phyloP scores from a whole-genome alignment of 1,140 invertebrate species.

The Drosophila trapezifrons region DNA sequence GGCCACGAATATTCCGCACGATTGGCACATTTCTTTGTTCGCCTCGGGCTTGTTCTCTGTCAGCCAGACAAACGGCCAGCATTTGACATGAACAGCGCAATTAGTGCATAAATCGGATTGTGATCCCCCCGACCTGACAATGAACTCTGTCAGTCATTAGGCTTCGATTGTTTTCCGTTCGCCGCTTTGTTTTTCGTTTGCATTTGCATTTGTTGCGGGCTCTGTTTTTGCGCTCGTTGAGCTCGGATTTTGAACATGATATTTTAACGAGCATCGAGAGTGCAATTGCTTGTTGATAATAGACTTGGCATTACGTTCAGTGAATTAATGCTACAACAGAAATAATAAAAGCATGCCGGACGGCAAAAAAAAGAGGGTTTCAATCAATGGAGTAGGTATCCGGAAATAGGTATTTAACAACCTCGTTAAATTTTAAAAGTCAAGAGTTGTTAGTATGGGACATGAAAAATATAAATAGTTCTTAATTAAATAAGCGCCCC shows the following conservation, averaged over 20 bases:
- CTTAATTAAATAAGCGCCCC: too few relatives aligned
- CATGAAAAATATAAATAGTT: too few relatives aligned
- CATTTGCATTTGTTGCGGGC: constrained; percentile 16
- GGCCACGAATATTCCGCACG: constrained; percentile 32
- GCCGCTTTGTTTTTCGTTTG: constrained; percentile 14
- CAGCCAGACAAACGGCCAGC: constrained; percentile 36
- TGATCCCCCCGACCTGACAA: constrained; percentile 36
- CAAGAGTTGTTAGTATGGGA: too few relatives aligned
- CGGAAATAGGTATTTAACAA: too few relatives aligned
- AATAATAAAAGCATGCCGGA: not conserved
- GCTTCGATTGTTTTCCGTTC: constrained; percentile 51
- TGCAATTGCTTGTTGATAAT: constrained; percentile 23
- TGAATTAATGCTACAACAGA: not conserved
- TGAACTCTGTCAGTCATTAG: constrained; percentile 54
- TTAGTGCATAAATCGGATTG: constrained; percentile 61
- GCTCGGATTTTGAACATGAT: constrained; percentile 16
- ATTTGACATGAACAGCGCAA: constrained; percentile 61
- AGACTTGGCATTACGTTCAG: not conserved
- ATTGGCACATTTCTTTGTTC: constrained; percentile 46
- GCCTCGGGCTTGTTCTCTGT: constrained; percentile 26
- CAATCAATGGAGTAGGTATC: too few relatives aligned
- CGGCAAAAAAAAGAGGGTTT: too few relatives aligned
- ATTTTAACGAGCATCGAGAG: constrained; percentile 1
- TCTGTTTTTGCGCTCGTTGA: constrained; percentile 24
- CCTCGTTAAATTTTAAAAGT: too few relatives aligned